These are phyloP conservation scores for Smutsia temminckii DNA, from an alignment of 2,797 vertebrate species.

Conservation along the genomic window DNA sequence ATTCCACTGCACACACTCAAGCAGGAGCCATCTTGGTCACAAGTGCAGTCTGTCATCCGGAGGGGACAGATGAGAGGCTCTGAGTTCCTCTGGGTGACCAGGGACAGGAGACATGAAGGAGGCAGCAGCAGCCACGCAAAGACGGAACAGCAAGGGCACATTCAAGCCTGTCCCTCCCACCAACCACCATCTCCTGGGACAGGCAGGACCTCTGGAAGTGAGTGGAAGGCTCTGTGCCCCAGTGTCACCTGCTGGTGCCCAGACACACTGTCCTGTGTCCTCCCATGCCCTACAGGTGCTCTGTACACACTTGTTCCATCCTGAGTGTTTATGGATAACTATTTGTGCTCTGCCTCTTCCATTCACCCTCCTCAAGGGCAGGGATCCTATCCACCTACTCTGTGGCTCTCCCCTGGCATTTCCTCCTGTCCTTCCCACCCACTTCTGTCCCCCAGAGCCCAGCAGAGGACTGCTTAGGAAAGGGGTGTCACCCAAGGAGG, in stretches of 20 bases:
- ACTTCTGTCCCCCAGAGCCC: background rate
- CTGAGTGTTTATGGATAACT: background rate
- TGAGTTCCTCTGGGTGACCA: no score
- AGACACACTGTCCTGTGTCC: fast-evolving
- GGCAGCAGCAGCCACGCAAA: fast-evolving
- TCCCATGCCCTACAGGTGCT: background rate
- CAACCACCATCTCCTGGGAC: background rate
- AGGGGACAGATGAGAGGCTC: background rate
- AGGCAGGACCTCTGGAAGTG: no score
- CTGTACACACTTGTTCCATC: background rate
- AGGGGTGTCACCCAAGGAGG: background rate
- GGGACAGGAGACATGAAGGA: background rate
- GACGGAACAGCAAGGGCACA: fast-evolving
- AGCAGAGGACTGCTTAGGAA: background rate
- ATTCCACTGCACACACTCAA: background rate
- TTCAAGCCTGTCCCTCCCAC: background rate
- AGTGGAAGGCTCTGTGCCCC: background rate
- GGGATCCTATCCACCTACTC: background rate
- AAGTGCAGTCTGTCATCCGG: background rate
- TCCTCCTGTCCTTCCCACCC: background rate
- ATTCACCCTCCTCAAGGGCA: background rate
- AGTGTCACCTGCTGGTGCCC: background rate
- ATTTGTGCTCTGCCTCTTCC: background rate
- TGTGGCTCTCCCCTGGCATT: no score
- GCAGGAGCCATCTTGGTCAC: background rate